These are phyloP conservation scores for Maconellicoccus hirsutus DNA, from an alignment of 1,140 invertebrate species.

Conservation along the genomic window DNA sequence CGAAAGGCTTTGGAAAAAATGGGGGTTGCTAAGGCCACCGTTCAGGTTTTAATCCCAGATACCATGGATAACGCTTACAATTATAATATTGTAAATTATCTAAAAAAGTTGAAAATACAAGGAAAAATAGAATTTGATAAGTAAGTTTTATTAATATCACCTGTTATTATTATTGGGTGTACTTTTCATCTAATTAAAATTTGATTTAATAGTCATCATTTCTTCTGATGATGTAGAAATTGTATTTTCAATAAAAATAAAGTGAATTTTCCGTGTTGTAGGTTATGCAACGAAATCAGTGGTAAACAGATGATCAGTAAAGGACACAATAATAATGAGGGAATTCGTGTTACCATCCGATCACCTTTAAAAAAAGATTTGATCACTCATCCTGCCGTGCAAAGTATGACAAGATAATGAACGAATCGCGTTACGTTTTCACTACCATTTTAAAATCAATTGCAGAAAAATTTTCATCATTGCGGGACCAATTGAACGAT, in stretches of 20 bases:
- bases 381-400: constrained; percentile 60
- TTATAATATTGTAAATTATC: constrained; percentile 84
- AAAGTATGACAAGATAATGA: constrained; percentile 35
- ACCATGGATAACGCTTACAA: constrained; percentile 78
- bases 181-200: too few relatives aligned
- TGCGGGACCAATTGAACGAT: constrained; percentile 73
- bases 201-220: too few relatives aligned
- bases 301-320: constrained; percentile 30
- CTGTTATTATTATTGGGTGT: not conserved
- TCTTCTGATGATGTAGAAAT: too few relatives aligned
- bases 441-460: constrained; percentile 25
- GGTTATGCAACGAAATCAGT: constrained; percentile 58
- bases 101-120: constrained; percentile 90
- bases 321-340: constrained; percentile 38
- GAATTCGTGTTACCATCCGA: constrained; percentile 55
- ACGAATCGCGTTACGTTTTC: not conserved
- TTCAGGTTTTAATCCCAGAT: constrained; percentile 76
- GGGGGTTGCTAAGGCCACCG: constrained; percentile 63
- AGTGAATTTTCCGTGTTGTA: constrained; percentile 23
- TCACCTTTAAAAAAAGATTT: constrained; percentile 60
- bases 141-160: constrained; percentile 30
- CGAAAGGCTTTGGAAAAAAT: constrained; percentile 82
- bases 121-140: constrained; percentile 92
- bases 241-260: too few relatives aligned
- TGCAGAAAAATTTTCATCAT: constrained; percentile 61